Conservation (phyloP, 2,797 vertebrate species). For the Muscicapa striata region DNA sequence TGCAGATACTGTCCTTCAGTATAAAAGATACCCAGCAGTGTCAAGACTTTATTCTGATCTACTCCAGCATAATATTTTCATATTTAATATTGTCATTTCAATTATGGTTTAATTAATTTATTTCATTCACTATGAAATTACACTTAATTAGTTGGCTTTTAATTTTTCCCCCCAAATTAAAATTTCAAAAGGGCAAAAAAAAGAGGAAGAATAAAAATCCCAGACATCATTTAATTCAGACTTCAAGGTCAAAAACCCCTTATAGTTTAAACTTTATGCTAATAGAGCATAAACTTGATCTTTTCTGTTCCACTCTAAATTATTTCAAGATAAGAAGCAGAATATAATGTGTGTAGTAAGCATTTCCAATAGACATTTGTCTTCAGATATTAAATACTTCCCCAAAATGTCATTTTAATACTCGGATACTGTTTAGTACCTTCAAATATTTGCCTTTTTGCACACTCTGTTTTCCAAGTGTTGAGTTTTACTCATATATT, state of each 20-base stretch:
- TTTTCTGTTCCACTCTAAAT: conserved; percentile 52
- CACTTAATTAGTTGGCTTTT: conserved; percentile 70
- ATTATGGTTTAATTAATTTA: conserved; percentile 80
- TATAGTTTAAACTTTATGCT: conserved; percentile 63
- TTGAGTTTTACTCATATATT: conserved; percentile 54
- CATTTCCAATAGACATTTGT: conserved; percentile 64
- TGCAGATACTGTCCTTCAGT: conserved; percentile 83
- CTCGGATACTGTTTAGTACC: conserved; percentile 59
- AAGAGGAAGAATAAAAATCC: conserved; percentile 57
- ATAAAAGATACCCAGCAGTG: conserved; percentile 72
- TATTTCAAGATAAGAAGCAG: conserved; percentile 56
- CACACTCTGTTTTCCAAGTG: conserved; percentile 40
- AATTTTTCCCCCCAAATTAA: conserved; percentile 59
- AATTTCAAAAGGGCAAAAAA: conserved; percentile 56
- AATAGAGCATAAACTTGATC: conserved; percentile 58
- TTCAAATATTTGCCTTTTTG: conserved; percentile 70
- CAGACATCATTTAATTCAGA: conserved; percentile 61
- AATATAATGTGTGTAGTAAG: conserved; percentile 59
- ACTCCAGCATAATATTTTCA: conserved; percentile 78
- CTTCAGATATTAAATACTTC: conserved; percentile 68
- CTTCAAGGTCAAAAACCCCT: conserved; percentile 69
- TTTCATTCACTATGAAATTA: conserved; percentile 74
- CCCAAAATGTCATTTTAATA: conserved; percentile 65
- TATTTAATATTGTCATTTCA: conserved; percentile 77
- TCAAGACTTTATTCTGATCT: conserved; percentile 77